Percentiles rank a stretch among this genome's conserved stretches.
These are phyloP conservation scores for Sebastes oblongus DNA, from an alignment of 2,797 vertebrate genomes.

Conservation along the genomic window DNA sequence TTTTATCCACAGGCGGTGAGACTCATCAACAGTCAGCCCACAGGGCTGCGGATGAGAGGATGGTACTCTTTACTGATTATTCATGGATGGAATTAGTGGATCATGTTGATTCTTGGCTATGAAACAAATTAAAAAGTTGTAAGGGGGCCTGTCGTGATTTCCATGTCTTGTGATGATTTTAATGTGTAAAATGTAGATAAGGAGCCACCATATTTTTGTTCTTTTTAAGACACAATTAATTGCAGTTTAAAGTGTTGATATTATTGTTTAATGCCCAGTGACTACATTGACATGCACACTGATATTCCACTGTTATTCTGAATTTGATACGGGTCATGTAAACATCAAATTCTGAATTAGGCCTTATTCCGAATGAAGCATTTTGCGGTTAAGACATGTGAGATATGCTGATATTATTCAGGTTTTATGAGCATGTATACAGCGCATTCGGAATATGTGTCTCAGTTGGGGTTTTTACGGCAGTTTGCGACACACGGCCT, in stretches of 20 bases:
- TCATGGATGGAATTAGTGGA: conserved; percentile 19
- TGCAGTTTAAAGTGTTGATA: not conserved
- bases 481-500: not conserved
- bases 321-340: not conserved
- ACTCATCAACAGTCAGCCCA: conserved; percentile 50
- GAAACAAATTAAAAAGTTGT: not conserved
- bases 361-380: not conserved
- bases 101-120: conserved; percentile 1
- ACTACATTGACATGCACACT: too few species aligned
- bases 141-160: not conserved
- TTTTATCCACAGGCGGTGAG: conserved; percentile 33
- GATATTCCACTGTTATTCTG: not conserved
- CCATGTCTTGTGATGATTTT: not conserved
- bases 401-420: not conserved
- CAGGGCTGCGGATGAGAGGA: conserved; percentile 43
- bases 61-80: conserved; percentile 31
- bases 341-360: not conserved
- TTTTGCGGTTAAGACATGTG: not conserved
- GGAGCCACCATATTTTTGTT: not conserved
- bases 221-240: not conserved
- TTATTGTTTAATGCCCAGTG: too few species aligned
- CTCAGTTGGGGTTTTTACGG: not conserved
- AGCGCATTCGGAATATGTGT: not conserved
- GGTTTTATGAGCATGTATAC: not conserved
- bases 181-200: not conserved